These are phyloP conservation scores for Rhinogobius similis DNA, from an alignment of 2,113 vertebrate species.

Conservation along the genomic window DNA sequence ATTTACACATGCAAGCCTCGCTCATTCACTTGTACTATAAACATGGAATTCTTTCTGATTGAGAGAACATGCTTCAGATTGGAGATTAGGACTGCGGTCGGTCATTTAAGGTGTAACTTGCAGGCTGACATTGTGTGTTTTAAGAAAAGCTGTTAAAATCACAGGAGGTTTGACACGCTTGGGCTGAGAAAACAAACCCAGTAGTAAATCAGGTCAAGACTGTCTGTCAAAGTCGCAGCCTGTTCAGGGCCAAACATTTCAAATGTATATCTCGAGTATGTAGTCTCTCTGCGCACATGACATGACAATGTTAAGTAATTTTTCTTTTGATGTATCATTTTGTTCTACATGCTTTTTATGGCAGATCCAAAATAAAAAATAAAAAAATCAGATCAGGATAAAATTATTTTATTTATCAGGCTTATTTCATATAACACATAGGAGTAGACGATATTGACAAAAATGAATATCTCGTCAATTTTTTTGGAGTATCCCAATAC, in stretches of 20 bases:
- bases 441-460: no score
- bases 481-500: no score
- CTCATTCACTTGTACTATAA: conserved; percentile 49
- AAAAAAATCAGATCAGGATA: no score
- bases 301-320: conserved; percentile 7
- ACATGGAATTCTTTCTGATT: conserved; percentile 38
- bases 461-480: no score
- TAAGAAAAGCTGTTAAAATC: conserved; percentile 7
- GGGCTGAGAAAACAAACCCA: conserved; percentile 16
- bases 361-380: no score
- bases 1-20: conserved; percentile 57
- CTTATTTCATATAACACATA: no score
- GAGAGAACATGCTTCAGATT: conserved; percentile 15
- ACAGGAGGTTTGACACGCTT: conserved; percentile 18
- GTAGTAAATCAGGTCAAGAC: conserved; percentile 13
- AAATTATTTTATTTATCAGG: no score
- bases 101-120: conserved; percentile 16
- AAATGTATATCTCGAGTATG: conserved; percentile 13
- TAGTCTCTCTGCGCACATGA: conserved; percentile 23
- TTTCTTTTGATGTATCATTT: not conserved
- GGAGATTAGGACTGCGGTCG: conserved; percentile 11
- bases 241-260: conserved; percentile 27
- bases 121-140: conserved; percentile 24
- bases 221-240: not conserved
- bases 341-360: no score